Percentiles rank a stretch among this genome's conserved stretches.
Conservation (phyloP, 1,140 invertebrate species). For the Tachypleus tridentatus region DNA sequence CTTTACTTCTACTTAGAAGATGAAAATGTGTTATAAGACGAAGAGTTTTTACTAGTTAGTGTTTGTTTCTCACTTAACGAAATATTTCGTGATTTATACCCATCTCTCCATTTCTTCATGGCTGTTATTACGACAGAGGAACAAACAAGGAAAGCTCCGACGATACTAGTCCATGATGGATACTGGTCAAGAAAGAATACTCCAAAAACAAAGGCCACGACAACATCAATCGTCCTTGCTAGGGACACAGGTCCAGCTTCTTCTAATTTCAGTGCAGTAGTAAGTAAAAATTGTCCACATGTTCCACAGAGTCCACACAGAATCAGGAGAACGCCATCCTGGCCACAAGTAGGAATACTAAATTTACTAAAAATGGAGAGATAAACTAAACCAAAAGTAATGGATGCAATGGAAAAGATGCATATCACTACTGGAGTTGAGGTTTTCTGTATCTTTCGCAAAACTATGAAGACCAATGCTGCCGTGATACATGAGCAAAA, state of each 20-base stretch:
- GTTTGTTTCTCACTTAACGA: too few species aligned
- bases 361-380: constrained; percentile 61
- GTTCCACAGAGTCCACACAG: constrained; percentile 73
- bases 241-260: constrained; percentile 80
- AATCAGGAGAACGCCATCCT: constrained; percentile 61
- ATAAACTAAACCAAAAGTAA: constrained; percentile 64
- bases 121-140: constrained; percentile 69
- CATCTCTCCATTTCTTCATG: constrained; percentile 56
- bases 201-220: constrained; percentile 84
- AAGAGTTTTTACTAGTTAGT: too few species aligned
- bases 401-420: constrained; percentile 45
- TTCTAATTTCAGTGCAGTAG: constrained; percentile 71
- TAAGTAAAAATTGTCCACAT: constrained; percentile 70
- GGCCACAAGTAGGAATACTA: constrained; percentile 62
- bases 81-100: too few species aligned
- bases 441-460: constrained; percentile 68
- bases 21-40: too few species aligned
- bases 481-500: constrained; percentile 73
- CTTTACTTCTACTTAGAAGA: too few species aligned
- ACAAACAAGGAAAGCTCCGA: constrained; percentile 65
- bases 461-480: constrained; percentile 72
- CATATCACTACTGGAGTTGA: constrained; percentile 82
- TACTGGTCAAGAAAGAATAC: constrained; percentile 49
- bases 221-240: constrained; percentile 64
- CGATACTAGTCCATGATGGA: constrained; percentile 63